A percentile compares a stretch with the other conserved stretches of the same genome.
Evolutionary conservation across 1,140 invertebrate species (phyloP).

Genomic region (Brachionus manjavacas): DNA sequence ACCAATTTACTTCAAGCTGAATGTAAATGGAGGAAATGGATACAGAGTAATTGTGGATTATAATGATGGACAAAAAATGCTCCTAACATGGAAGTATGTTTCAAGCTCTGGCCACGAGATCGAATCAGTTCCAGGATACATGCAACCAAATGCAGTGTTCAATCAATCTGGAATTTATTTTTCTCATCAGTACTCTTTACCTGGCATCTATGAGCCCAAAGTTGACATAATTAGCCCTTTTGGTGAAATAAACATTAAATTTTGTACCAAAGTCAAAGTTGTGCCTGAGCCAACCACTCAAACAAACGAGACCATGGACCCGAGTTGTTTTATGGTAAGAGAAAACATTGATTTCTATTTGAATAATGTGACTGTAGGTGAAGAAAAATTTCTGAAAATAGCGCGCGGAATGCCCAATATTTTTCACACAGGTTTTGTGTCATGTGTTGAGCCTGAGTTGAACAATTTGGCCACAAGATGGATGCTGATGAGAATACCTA

Average conservation of each 20-base stretch:
- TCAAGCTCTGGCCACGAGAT: background rate
- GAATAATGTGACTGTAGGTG: background rate
- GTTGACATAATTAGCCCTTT: background rate
- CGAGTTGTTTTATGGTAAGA: background rate
- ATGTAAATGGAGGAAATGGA: constrained; percentile 26
- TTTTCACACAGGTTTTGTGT: background rate
- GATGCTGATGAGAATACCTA: background rate
- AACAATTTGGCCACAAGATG: background rate
- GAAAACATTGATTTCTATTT: background rate
- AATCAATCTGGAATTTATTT: constrained; percentile 11
- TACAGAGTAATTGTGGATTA: constrained; percentile 8
- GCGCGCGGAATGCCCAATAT: background rate
- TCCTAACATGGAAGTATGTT: background rate
- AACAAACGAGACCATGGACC: background rate
- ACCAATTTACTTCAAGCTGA: background rate
- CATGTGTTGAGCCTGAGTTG: background rate
- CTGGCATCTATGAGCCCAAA: background rate
- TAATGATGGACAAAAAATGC: background rate
- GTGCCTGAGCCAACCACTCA: background rate
- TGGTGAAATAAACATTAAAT: background rate
- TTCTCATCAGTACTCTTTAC: background rate
- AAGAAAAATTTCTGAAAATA: background rate
- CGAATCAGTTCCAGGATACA: background rate
- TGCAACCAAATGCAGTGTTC: background rate
- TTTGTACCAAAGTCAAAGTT: background rate